Evolutionary conservation across 2,888 invertebrate species (phyloP).

Genomic region (Aspidiotus rigidus): DNA sequence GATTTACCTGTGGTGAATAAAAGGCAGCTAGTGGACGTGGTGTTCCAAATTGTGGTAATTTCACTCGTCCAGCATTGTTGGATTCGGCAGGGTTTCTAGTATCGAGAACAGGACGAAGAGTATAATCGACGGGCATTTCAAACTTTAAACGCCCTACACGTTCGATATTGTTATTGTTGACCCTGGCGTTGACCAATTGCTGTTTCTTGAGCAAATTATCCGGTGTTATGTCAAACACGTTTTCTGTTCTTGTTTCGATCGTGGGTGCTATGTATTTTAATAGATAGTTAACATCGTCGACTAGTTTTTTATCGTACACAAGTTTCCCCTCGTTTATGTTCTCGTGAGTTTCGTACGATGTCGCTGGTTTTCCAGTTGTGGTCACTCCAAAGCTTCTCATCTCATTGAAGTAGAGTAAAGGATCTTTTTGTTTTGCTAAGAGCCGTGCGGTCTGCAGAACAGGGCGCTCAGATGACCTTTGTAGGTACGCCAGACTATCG

Average conservation of each 20-base stretch:
- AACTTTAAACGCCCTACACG: no score
- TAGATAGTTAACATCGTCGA: conserved; percentile 32
- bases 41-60: no score
- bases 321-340: conserved; percentile 15
- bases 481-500: not conserved
- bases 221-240: conserved; percentile 4
- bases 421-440: not conserved
- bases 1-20: no score
- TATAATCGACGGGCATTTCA: no score
- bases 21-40: no score
- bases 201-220: conserved; percentile 3
- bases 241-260: conserved; percentile 9
- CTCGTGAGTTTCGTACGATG: conserved; percentile 24
- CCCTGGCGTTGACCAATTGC: no score
- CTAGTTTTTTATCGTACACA: conserved; percentile 17
- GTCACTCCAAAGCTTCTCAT: conserved; percentile 17
- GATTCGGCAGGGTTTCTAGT: no score
- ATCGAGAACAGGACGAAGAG: no score
- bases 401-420: conserved; percentile 6
- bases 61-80: no score
- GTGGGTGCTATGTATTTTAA: conserved; percentile 30
- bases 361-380: conserved; percentile 3
- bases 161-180: no score
- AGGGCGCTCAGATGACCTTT: not conserved
- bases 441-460: not conserved